Base-by-base conservation (phyloP, 2,888 invertebrate genomes). In the Holacanthella duospinosa region DNA sequence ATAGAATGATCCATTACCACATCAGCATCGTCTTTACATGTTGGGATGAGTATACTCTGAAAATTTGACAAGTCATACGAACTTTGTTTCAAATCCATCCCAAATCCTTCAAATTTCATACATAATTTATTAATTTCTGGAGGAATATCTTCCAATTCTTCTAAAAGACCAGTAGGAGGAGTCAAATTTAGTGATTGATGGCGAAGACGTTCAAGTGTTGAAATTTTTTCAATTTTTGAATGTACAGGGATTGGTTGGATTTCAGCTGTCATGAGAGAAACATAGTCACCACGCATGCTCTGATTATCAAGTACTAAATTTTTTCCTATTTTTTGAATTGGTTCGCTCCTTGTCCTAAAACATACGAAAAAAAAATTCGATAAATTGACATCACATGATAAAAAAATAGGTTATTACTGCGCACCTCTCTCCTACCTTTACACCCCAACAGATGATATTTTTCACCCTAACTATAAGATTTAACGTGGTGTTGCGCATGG, bases 41-140 rank as follows among this genome's bases (percentile, higher is more conserved):
- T 55, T 12, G 71, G 71, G 1, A 71, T 60, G n/a, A 71, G 56
- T 60, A 71, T 71, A 59, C 71, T 71, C n/a, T 64, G 60, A 57
- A 70, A 69, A 27, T 65, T 64, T 16, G 59, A 54, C 53, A 71
- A 59, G 36, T 71, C 70, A 60, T 65, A 71, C n/a, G 60, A 64
- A 43, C 68, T 70, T 55, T 26, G 4, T 29, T 55, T 55, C 6
- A 26, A 6, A 6, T 26, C 55, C 9, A 3, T 55, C 25, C 21
- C 55, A 6, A 6, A 24, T 26, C 4, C 43, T 4, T 12, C 25
- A 21, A 28, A 28, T 26, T 16, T 55, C 3, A 3, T 3, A 55
- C 6, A 4, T 12, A 27, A n/a, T 16, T 26, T 4, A 21, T 12
- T 24, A 55, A 55, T 55, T 26, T 55, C 27, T 1, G 6, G 2